Conservation (phyloP, 2,797 vertebrate genomes). For the Lagorchestes hirsutus region DNA sequence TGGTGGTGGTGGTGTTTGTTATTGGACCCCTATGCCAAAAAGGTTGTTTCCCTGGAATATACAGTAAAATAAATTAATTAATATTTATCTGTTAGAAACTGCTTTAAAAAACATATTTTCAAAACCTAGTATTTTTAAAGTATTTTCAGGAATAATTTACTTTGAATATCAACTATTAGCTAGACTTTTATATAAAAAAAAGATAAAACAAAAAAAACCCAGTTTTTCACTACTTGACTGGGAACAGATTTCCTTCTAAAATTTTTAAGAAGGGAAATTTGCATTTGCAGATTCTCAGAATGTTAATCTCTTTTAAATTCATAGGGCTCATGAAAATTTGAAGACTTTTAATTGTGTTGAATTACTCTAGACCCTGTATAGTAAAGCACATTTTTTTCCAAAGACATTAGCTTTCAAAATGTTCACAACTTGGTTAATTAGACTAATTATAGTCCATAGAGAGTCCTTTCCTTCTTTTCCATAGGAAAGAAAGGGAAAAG, state of each 20-base stretch:
- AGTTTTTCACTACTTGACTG: background rate
- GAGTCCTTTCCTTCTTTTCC: background rate
- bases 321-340: constrained; percentile 51
- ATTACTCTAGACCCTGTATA: constrained; percentile 11
- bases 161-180: background rate
- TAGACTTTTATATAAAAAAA: background rate
- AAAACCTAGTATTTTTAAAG: background rate
- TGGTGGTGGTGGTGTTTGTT: background rate
- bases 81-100: background rate
- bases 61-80: background rate
- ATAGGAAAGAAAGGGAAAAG: background rate
- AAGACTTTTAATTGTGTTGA: constrained; percentile 30
- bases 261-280: constrained; percentile 50
- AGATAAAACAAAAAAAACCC: too few species aligned
- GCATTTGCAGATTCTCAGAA: background rate
- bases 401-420: constrained; percentile 57
- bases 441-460: background rate
- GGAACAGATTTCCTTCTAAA: constrained; percentile 1
- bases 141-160: background rate
- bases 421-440: background rate
- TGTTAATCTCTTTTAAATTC: constrained; percentile 50
- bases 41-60: background rate
- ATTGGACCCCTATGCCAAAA: background rate
- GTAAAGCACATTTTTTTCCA: constrained; percentile 33
- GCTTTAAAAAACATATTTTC: background rate